Base-by-base conservation (phyloP, 2,888 invertebrate genomes). In the Pandemis corylana region DNA sequence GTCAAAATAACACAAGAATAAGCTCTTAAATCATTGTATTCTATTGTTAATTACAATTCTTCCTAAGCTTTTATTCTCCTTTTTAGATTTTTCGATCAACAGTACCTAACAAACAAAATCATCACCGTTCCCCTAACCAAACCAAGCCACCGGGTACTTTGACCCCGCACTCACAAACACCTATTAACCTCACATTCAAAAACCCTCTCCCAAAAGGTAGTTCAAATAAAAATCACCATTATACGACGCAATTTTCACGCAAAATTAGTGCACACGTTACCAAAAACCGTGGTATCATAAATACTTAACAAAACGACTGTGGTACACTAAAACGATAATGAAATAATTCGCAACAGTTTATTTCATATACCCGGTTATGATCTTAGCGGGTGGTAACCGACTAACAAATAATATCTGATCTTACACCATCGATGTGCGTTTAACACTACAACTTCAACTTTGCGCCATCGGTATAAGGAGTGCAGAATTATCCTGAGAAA, bases 331-430 rank as follows among this genome's bases (percentile, higher is more conserved):
- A 77, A 72, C 72, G 76, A 80, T 89, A 87, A 89, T 87, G 85
- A 88, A 90, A 91, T 90, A 89, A 92, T 91, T 89, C 81, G 90
- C 88, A 89, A 86, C 89, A 92, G 85, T 91, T 92, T 91, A 90
- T 90, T 86, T 84, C 79, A 76, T 84, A 81, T 84, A 81, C 83
- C 82, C 78, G 84, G 84, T 83, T 85, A 89, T 89, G 84, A 85
- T 80, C 91, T 84, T 91, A 85, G 92, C 92, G 90, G 93, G 93
- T 84, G 93, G 93, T 90, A 88, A 86, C 84, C 84, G 83, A 80
- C 85, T 88, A 88, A 88, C 86, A 84, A 88, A 75, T 67, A 78
- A 76, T 53, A 75, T 41, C 49, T 76, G 63, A 75, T 42, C 49
- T 76, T 77, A 59, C 69, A 62, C 49, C 76, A 28, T 69, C 73